Percentiles rank a stretch among this genome's conserved stretches.
phyloP scores from a whole-genome alignment of 2,888 invertebrate species.

The Cheilosia soror region DNA sequence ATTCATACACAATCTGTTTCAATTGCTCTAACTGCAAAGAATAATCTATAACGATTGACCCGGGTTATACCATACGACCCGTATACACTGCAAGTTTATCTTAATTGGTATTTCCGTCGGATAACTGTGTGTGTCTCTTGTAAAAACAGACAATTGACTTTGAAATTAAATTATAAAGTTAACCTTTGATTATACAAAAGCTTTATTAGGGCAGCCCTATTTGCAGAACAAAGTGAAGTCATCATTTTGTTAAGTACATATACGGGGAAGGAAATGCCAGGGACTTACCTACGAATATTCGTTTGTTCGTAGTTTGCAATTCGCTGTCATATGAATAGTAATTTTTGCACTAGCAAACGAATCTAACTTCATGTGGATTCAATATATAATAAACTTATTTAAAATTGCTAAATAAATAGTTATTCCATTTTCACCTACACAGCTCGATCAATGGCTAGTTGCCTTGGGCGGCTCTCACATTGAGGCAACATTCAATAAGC shows the following conservation, averaged over 20 bases:
- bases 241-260: background rate
- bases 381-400: no score
- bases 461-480: no score
- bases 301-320: no score
- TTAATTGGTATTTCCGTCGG: conserved; percentile 58
- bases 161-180: conserved; percentile 23
- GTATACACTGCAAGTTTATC: conserved; percentile 4
- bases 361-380: no score
- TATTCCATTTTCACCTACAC: no score
- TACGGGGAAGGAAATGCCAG: no score
- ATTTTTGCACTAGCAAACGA: no score
- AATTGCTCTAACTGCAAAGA: conserved; percentile 21
- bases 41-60: background rate
- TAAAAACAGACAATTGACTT: conserved; percentile 25
- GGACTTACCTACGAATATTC: no score
- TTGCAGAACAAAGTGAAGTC: background rate
- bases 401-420: no score
- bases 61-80: conserved; percentile 27
- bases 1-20: background rate
- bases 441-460: no score
- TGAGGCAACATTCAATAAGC: no score
- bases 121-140: conserved; percentile 1
- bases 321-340: no score
- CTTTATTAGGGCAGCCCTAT: background rate
- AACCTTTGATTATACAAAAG: conserved; percentile 4